Base-by-base conservation (phyloP, 1,140 invertebrate species). In the Wiebesia pumilae region DNA sequence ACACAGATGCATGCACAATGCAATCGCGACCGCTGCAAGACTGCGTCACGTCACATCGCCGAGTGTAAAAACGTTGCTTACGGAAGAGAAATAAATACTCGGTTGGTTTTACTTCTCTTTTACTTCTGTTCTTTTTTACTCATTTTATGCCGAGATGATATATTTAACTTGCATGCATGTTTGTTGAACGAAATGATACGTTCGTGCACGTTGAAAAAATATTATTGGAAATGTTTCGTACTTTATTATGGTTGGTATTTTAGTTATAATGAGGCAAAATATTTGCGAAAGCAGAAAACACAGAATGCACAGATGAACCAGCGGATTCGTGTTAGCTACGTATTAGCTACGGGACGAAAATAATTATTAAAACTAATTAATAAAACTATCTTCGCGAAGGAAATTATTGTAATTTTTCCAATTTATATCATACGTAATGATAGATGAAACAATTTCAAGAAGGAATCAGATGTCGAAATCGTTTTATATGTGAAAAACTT, bases 201-300 rank as follows among this genome's bases (percentile, higher is more conserved):
- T 38, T 38, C 30, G 67, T 65, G 62, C 62, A 12, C 3, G 62
- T 24, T 35, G 67, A 38, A 35, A 71, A 71, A 71, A 38, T 71
- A 71, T 71, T 71, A 71, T 38, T 71, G 67, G 67, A 71, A 71
- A 30, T 24, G 62, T 71, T 71, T 35, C 12, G 67, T 71, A 71
- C 30, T 35, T 35, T 38, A 38, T 71, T 71, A 71, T 19, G 14
- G 33, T 38, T 71, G 67, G 33, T 10, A 9, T 71, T 71, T 71
- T 35, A 71, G 33, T 38, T 71, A 10, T 71, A 35, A 38, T 38
- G 33, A 38, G 33, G 30, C 35, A 27, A 71, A 38, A 71, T 71
- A 19, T 71, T 65, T 35, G 12, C 33, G 10, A 71, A 71, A 33
- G 62, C n/a, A 30, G 62, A 21, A 4, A 30, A 67, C 62, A 12